Evolutionary conservation across 2,888 invertebrate species (phyloP), one percentile per base, ranked within the genome.

Genomic region (Epirrita christyi): DNA sequence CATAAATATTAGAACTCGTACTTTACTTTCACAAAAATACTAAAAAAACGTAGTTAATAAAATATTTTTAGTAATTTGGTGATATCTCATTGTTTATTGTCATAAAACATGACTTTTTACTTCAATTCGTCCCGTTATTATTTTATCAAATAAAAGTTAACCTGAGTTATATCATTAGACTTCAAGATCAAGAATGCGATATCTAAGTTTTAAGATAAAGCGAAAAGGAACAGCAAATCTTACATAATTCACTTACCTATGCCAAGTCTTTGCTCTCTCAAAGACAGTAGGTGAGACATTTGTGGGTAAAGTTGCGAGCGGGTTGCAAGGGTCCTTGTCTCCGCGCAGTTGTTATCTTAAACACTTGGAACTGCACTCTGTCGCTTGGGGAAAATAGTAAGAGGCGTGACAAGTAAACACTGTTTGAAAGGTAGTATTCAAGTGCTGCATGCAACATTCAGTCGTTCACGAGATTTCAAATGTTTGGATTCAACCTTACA

Each of bases 321-420:
- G 83, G 75, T 82, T 80, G 71, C 68, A 70, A 80, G 76, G 72
- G 73, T 74, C 70, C 83, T 84, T 81, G 84, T 84, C 83, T 73
- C 75, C 68, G 67, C 71, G 73, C 78, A 80, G 79, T 85, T 83
- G 85, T 85, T 86, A 85, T 85, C 85, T 81, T 76, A 77, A 80
- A 78, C 81, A 79, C 78, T 81, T 73, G 73, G 74, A 75, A 75
- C 75, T 74, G 75, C 69, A 72, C 67, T 63, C 65, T 63, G 61
- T 53, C 61, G 64, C 68, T 64, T 68, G 69, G 68, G 54, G 54
- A 69, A 69, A 72, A 59, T 45, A 32, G 55, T 49, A 60, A 55
- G 58, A 50, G 54, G 44, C n/a, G 28, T 38, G 38, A 44, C 38
- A 42, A 47, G 49, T 50, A 54, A 50, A 55, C 36, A 55, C 50